phyloP scores from a whole-genome alignment of 2,888 invertebrate genomes.

The Polia nebulosa region DNA sequence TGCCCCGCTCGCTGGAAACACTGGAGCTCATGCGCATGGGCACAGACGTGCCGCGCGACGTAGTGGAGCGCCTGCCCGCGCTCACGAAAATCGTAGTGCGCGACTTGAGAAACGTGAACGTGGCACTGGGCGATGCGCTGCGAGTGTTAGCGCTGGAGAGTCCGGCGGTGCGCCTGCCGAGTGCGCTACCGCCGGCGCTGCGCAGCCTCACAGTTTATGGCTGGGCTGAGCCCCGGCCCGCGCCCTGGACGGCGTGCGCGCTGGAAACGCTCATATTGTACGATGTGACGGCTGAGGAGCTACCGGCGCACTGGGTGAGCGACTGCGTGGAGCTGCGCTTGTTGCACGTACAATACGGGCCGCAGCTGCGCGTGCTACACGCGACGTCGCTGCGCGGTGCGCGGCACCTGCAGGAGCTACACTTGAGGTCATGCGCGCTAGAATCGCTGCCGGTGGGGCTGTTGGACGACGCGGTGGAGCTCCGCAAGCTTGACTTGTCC shows the following conservation, averaged over 20 bases:
- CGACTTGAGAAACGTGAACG: slow-evolving; percentile 8
- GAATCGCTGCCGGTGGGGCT: slow-evolving; percentile 62
- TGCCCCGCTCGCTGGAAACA: slow-evolving; percentile 26
- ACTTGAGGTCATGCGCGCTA: slow-evolving; percentile 35
- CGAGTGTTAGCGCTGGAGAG: slow-evolving; percentile 21
- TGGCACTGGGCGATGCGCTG: slow-evolving; percentile 37
- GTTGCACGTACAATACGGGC: slow-evolving; percentile 6
- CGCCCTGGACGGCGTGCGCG: slow-evolving; percentile 49
- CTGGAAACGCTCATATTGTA: slow-evolving; percentile 41
- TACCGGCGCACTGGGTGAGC: slow-evolving; percentile 34
- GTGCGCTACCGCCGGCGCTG: slow-evolving; percentile 45
- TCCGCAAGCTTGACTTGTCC: slow-evolving; percentile 61
- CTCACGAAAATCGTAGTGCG: slow-evolving; percentile 35
- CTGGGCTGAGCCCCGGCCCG: slow-evolving; percentile 50
- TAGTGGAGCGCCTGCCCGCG: slow-evolving; percentile 18
- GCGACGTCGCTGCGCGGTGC: slow-evolving; percentile 16
- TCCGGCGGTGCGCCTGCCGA: slow-evolving; percentile 31
- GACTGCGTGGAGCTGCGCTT: slow-evolving; percentile 8
- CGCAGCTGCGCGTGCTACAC: background rate
- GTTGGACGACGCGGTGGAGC: slow-evolving; percentile 56
- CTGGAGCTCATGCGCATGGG: slow-evolving; percentile 35
- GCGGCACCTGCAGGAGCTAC: slow-evolving; percentile 19
- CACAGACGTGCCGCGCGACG: slow-evolving; percentile 23
- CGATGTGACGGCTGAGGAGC: background rate
- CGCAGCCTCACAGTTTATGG: slow-evolving; percentile 36